phyloP scores from a whole-genome alignment of 2,888 invertebrate genomes.

The Spisula solida region DNA sequence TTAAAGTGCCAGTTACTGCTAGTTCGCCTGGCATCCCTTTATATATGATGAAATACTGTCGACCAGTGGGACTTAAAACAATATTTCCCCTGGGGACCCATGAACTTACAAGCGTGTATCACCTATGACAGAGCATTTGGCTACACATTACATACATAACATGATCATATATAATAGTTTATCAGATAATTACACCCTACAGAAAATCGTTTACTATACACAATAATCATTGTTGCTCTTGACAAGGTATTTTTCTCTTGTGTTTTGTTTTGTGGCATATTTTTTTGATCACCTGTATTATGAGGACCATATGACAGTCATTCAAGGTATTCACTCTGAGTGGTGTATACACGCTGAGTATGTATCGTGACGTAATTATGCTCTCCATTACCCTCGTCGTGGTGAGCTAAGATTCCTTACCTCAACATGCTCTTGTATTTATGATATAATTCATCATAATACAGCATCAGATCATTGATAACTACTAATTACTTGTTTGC shows the following conservation, averaged over 20 bases:
- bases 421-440: neutral
- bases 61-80: too few relatives aligned
- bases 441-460: neutral
- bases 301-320: neutral
- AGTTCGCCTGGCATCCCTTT: too few relatives aligned
- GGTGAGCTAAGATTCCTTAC: neutral
- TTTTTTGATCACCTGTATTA: neutral
- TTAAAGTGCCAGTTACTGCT: too few relatives aligned
- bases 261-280: neutral
- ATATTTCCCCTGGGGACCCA: too few relatives aligned
- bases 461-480: neutral
- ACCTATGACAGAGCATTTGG: too few relatives aligned
- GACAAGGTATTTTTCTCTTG: neutral
- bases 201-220: too few relatives aligned
- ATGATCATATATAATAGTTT: too few relatives aligned
- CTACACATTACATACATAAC: too few relatives aligned
- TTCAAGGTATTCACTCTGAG: neutral
- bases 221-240: neutral
- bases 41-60: too few relatives aligned
- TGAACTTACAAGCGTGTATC: too few relatives aligned
- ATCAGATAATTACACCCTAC: too few relatives aligned
- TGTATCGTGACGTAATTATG: neutral
- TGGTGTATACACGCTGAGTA: neutral
- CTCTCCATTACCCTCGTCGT: neutral
- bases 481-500: too few relatives aligned